Evolutionary conservation across 2,113 vertebrate genomes (phyloP).

Genomic region (Catharus bicknelli): DNA sequence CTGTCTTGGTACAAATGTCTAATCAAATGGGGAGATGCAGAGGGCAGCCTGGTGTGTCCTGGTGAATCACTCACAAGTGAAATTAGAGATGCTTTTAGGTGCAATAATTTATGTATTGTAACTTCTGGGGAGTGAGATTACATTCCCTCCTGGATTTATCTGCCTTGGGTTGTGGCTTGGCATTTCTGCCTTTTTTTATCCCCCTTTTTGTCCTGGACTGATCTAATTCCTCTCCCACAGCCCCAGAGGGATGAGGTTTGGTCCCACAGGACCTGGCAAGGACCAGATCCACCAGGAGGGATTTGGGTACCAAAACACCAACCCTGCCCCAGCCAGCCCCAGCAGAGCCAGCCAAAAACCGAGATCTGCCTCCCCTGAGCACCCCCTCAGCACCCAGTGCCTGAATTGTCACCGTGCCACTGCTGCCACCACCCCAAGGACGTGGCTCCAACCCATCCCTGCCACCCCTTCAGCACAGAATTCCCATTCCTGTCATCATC

Average conservation of each 20-base stretch:
- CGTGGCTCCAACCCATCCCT: rapidly evolving
- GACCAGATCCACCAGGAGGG: neutral
- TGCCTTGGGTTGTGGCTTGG: neutral
- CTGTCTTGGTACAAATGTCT: slow-evolving; percentile 22
- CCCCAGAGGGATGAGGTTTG: rapidly evolving
- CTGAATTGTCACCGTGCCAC: neutral
- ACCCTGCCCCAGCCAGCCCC: neutral
- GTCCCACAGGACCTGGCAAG: neutral
- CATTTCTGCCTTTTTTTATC: neutral
- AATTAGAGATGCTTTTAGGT: slow-evolving; percentile 59
- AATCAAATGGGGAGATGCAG: slow-evolving; percentile 50
- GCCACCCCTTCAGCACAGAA: rapidly evolving
- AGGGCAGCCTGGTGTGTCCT: slow-evolving; percentile 18
- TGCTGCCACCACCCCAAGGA: neutral
- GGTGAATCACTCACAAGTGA: slow-evolving; percentile 25
- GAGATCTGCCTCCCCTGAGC: neutral
- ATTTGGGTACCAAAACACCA: neutral
- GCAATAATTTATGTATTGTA: slow-evolving; percentile 36
- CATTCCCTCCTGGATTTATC: slow-evolving; percentile 8
- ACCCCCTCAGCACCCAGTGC: rapidly evolving
- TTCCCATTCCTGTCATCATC: rapidly evolving
- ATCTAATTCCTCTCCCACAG: neutral
- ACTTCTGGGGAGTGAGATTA: neutral
- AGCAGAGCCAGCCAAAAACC: neutral
- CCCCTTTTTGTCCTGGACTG: neutral